Percentiles rank a stretch among this genome's conserved stretches.
These are phyloP conservation scores for Apolygus lucorum DNA, from an alignment of 1,140 invertebrate species.

Conservation along the genomic window DNA sequence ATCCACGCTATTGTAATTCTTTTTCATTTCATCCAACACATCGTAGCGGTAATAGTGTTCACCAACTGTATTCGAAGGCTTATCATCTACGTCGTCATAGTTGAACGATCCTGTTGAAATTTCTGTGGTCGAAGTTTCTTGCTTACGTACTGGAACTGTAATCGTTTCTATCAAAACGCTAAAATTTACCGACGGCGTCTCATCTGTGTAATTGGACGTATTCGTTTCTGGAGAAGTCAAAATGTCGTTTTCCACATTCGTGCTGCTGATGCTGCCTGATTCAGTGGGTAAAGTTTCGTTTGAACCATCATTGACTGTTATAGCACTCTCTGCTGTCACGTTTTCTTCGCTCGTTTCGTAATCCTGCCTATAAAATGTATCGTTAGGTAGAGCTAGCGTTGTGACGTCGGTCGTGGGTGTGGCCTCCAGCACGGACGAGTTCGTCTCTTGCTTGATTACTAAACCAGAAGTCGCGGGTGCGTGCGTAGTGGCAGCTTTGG, in stretches of 20 bases:
- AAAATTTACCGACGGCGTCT: neutral
- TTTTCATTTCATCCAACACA: slow-evolving; percentile 25
- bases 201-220: neutral
- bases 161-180: neutral
- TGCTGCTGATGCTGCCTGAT: neutral
- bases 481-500: slow-evolving; percentile 27
- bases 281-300: neutral
- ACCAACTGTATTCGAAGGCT: neutral
- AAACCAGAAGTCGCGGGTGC: neutral
- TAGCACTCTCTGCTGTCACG: neutral
- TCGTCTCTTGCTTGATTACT: neutral
- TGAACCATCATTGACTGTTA: neutral
- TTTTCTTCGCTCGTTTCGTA: neutral
- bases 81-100: slow-evolving; percentile 3
- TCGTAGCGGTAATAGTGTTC: slow-evolving; percentile 28
- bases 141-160: neutral
- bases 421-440: neutral
- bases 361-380: neutral
- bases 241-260: neutral
- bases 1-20: slow-evolving; percentile 18
- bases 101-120: slow-evolving; percentile 3
- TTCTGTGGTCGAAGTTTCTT: slow-evolving; percentile 10
- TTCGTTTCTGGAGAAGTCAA: neutral
- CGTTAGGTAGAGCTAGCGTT: neutral
- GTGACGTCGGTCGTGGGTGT: neutral